Evolutionary conservation across 2,113 vertebrate genomes (phyloP).

Genomic region (Numida meleagris): DNA sequence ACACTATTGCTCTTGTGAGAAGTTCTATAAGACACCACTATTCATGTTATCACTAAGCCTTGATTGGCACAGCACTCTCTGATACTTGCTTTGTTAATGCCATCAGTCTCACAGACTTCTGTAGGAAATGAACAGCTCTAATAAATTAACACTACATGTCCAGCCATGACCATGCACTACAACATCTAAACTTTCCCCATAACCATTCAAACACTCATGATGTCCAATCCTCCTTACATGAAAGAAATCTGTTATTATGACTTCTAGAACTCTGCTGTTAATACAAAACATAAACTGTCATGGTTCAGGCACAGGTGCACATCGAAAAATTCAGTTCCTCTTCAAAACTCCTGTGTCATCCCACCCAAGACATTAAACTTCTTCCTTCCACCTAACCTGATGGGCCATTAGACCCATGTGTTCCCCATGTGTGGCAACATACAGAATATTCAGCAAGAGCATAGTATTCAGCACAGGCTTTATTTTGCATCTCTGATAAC

Average conservation of each 20-base stretch:
- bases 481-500: not conserved
- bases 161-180: rapidly evolving
- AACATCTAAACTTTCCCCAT: not conserved
- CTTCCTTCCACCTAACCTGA: not conserved
- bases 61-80: not conserved
- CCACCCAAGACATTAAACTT: not conserved
- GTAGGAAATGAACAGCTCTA: not conserved
- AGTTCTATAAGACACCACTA: not conserved
- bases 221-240: not conserved
- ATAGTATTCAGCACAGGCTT: rapidly evolving
- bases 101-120: not conserved
- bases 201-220: not conserved
- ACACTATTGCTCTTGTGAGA: rapidly evolving
- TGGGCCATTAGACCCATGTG: rapidly evolving
- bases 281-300: not conserved
- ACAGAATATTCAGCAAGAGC: not conserved
- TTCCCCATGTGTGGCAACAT: rapidly evolving
- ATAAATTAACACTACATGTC: rapidly evolving
- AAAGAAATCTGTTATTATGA: not conserved
- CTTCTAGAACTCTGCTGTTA: not conserved
- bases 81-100: not conserved
- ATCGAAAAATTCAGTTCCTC: not conserved
- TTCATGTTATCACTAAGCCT: not conserved
- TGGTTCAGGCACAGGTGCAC: not conserved
- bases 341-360: not conserved